Base-by-base conservation (phyloP, 2,888 invertebrate species). In the Criorhina ranunculi region DNA sequence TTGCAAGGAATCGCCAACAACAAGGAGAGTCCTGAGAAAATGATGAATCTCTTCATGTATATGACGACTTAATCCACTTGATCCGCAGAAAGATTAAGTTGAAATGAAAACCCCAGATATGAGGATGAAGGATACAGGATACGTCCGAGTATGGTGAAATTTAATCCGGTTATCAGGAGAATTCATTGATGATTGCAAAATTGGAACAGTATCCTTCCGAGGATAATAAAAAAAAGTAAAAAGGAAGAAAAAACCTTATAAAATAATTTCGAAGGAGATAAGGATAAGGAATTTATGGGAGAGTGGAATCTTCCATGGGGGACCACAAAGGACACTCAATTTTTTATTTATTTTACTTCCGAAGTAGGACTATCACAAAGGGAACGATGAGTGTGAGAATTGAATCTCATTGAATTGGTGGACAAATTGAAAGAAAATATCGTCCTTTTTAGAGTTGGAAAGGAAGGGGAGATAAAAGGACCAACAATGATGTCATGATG, bases 61-160 rank as follows among this genome's bases (percentile, higher is more conserved):
- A 70, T 72, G 77, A 83, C 62, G 73, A 75, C 67, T 73, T 67
- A 69, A 83, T 83, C 73, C 79, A 64, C 67, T 53, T 77, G 77
- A 76, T 59, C 49, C 33, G 31, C 9, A 59, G 29, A 72, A 62
- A 40, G 35, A 42, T 69, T 31, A 69, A 17, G 11, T n/a, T 62
- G 75, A 64, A 66, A 57, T n/a, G n/a, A n/a, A n/a, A n/a, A n/a
- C n/a, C n/a, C 51, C 40, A 59, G 29, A 73, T 55, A 73, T 64
- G n/a, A 73, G 60, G 17, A 31, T 24, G 44, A 44, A 44, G 73
- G 51, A 75, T 46, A 8, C n/a, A n/a, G n/a, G n/a, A n/a, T n/a
- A 8, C 2, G 12, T n/a, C 40, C 55, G 67, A 1, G 33, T 62
- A 44, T 70, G 82, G 66, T 67, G 62, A 83, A 69, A 83, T 75